Evolutionary conservation across 2,888 invertebrate species (phyloP).

Genomic region (Eledone cirrhosa): DNA sequence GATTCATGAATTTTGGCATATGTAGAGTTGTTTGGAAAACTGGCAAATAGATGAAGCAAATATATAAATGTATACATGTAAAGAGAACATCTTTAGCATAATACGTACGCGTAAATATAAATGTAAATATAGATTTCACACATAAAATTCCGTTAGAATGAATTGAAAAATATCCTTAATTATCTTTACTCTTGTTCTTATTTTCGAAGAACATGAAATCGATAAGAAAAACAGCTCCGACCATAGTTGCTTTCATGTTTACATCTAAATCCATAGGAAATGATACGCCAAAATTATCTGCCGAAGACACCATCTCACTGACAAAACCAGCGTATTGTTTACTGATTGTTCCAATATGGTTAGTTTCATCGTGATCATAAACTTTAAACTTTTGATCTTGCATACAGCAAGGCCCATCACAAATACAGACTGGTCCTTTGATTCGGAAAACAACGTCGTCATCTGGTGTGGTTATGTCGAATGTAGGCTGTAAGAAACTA

Average conservation of each 20-base stretch:
- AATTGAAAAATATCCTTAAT: too few species aligned
- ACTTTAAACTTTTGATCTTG: slow-evolving; percentile 60
- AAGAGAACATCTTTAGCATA: too few species aligned
- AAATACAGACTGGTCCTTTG: slow-evolving; percentile 60
- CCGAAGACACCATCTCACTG: slow-evolving; percentile 54
- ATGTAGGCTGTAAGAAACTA: slow-evolving; percentile 51
- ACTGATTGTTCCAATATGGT: slow-evolving; percentile 54
- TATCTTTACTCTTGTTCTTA: neutral
- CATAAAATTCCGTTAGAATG: too few species aligned
- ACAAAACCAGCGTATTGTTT: slow-evolving; percentile 58
- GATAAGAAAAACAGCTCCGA: slow-evolving; percentile 85
- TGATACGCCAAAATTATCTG: slow-evolving; percentile 58
- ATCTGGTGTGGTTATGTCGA: slow-evolving; percentile 52
- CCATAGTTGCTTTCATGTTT: slow-evolving; percentile 80
- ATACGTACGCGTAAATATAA: too few species aligned
- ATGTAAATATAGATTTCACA: too few species aligned
- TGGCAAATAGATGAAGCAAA: too few species aligned
- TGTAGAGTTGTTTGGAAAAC: too few species aligned
- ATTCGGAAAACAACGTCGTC: slow-evolving; percentile 50
- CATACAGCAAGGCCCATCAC: slow-evolving; percentile 60
- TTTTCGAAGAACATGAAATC: slow-evolving; percentile 20
- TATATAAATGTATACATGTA: too few species aligned
- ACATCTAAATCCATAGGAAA: slow-evolving; percentile 88
- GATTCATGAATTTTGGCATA: too few species aligned
- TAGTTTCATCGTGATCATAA: slow-evolving; percentile 51